A percentile compares a stretch with the other conserved stretches of the same genome.
These are phyloP conservation scores for Alfaro cultratus DNA, from an alignment of 2,797 vertebrate genomes.

Conservation along the genomic window DNA sequence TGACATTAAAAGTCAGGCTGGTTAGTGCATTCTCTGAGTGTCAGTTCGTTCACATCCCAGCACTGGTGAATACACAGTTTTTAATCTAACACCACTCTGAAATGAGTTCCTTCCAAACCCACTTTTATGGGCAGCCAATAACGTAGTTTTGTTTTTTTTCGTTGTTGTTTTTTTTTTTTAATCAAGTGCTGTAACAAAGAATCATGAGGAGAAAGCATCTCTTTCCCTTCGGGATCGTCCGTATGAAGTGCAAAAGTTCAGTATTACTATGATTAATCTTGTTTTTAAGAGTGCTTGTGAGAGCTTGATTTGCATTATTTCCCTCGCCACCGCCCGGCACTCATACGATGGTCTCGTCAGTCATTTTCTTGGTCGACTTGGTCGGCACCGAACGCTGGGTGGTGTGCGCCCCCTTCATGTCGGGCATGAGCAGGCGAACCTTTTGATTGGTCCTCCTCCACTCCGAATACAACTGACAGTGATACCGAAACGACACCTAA, in stretches of 20 bases:
- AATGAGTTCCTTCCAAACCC: conserved; percentile 66
- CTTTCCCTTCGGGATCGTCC: conserved; percentile 66
- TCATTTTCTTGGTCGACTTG: conserved; percentile 91
- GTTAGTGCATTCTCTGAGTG: conserved; percentile 60
- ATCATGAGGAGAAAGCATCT: conserved; percentile 44
- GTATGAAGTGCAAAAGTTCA: conserved; percentile 78
- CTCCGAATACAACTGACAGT: conserved; percentile 97
- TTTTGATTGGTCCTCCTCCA: conserved; percentile 99
- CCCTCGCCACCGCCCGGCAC: conserved; percentile 53
- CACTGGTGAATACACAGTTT: conserved; percentile 42
- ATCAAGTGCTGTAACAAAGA: conserved; percentile 76
- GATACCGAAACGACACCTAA: conserved; percentile 97
- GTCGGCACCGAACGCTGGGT: conserved; percentile 87
- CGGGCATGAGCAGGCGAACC: conserved; percentile 90
- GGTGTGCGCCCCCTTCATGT: conserved; percentile 84
- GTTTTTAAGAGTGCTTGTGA: conserved; percentile 65
- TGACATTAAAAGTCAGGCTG: conserved; percentile 54
- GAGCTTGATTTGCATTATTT: conserved; percentile 61
- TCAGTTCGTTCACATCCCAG: conserved; percentile 51
- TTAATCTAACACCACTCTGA: conserved; percentile 54
- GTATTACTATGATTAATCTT: conserved; percentile 64
- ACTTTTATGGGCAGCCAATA: conserved; percentile 59
- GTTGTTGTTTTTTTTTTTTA: conserved; percentile 40
- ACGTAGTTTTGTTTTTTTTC: conserved; percentile 64
- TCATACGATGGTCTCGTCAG: conserved; percentile 96